These are phyloP conservation scores for Hydrolagus affinis DNA, from an alignment of 2,113 vertebrate genomes.

Conservation along the genomic window DNA sequence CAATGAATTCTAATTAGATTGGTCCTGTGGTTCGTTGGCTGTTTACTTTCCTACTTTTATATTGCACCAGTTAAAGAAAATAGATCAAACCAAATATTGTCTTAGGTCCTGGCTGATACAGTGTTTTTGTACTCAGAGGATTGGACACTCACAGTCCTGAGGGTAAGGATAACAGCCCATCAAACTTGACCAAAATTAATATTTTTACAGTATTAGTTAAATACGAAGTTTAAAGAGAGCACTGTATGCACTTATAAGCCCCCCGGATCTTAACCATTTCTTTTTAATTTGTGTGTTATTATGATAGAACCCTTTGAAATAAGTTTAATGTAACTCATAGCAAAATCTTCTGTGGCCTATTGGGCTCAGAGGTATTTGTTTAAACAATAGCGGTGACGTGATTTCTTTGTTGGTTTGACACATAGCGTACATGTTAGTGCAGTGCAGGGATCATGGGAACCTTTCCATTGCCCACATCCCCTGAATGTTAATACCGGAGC, in stretches of 20 bases:
- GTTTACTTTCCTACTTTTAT: neutral
- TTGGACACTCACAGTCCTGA: slow-evolving; percentile 13
- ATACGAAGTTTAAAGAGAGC: slow-evolving; percentile 21
- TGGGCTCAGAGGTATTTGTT: slow-evolving; percentile 12
- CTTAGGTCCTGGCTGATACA: neutral
- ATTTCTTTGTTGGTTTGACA: slow-evolving; percentile 17
- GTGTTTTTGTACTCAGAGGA: neutral
- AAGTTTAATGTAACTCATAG: neutral
- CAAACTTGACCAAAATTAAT: slow-evolving; percentile 30
- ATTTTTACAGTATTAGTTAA: slow-evolving; percentile 29
- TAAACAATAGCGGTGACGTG: neutral
- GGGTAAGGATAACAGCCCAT: slow-evolving; percentile 22
- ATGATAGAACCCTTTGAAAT: neutral
- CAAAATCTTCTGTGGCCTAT: neutral
- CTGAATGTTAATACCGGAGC: neutral
- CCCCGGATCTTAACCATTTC: neutral
- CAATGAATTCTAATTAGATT: neutral
- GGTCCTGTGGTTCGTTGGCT: neutral
- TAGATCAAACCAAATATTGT: slow-evolving; percentile 18
- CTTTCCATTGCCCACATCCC: neutral
- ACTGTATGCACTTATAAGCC: neutral
- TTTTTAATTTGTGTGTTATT: slow-evolving; percentile 17
- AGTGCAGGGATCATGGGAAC: slow-evolving; percentile 15
- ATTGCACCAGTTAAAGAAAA: slow-evolving; percentile 13
- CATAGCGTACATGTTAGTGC: neutral